Evolutionary conservation across 2,888 invertebrate genomes (phyloP), one percentile per base, ranked within the genome.

Genomic region (Sarcophaga carnaria): DNA sequence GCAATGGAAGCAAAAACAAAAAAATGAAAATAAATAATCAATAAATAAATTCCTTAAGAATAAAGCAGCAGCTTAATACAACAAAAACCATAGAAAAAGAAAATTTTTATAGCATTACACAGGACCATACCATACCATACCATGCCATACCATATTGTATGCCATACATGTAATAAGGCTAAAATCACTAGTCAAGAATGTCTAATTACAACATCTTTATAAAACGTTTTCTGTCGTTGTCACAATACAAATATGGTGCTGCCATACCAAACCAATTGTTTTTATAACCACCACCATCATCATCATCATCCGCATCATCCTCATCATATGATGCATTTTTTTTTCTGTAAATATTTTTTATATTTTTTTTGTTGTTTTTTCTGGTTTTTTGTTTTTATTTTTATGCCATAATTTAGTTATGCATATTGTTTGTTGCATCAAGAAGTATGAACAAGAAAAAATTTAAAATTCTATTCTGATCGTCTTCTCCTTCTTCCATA

Each of bases 161-260:
- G 84, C 87, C 81, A 84, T 87, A 84, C 87, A 84, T 84, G 84
- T 87, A 87, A 87, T 81, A 81, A 82, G 84, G 87, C 60, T 84
- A 76, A 87, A 87, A 87, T 87, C 87, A 87, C 87, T 84, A 84
- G 84, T 87, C 87, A 87, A 84, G 84, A 79, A 87, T 87, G 84
- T 87, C 87, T 87, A 87, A 87, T 87, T 87, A 87, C 84, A 87
- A 87, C 87, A 87, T 87, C 87, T 87, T 87, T 87, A 87, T 87
- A 87, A 87, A 79, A 71, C 77, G 63, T 84, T 87, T 82, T 77
- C 37, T 37, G 75, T 82, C 76, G 79, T 79, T 84, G 81, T 87
- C 84, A 87, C 81, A 87, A 76, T 79, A 87, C 84, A 84, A 84
- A 87, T 87, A 87, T 84, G 87, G 87, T 69, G 49, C 12, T 14